Evolutionary conservation across 2,113 vertebrate genomes (phyloP).

Genomic region (Dolichotis patagonum): DNA sequence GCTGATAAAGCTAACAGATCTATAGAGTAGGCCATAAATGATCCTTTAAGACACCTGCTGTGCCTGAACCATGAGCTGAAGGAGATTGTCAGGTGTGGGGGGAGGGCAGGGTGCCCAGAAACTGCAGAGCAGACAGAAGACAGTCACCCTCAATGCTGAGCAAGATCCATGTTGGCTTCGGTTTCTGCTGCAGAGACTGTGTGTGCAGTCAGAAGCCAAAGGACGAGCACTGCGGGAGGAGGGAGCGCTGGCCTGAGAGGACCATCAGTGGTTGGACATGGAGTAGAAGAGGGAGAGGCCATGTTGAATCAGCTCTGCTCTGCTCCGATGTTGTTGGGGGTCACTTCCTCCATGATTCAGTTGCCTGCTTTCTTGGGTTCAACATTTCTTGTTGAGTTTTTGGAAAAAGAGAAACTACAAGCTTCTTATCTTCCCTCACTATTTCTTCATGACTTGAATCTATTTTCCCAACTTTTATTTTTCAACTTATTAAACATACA

Average conservation of each 20-base stretch:
- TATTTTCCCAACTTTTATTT: not conserved
- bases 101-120: rapidly evolving
- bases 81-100: not conserved
- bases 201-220: not conserved
- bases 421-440: not conserved
- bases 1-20: slow-evolving; percentile 58
- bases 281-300: not conserved
- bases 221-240: not conserved
- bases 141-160: rapidly evolving
- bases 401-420: not conserved
- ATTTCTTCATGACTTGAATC: not conserved
- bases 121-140: rapidly evolving
- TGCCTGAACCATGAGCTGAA: not conserved
- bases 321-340: not conserved
- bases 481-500: not conserved
- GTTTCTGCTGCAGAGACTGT: rapidly evolving
- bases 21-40: slow-evolving; percentile 19
- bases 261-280: not conserved
- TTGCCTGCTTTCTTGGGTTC: not conserved
- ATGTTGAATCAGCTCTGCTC: not conserved
- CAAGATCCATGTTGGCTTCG: not conserved
- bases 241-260: not conserved
- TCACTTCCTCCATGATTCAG: not conserved
- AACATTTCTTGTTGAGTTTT: not conserved
- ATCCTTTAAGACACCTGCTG: not conserved